These are phyloP conservation scores for Catajapyx aquilonaris DNA, from an alignment of 1,140 invertebrate species.

Conservation along the genomic window DNA sequence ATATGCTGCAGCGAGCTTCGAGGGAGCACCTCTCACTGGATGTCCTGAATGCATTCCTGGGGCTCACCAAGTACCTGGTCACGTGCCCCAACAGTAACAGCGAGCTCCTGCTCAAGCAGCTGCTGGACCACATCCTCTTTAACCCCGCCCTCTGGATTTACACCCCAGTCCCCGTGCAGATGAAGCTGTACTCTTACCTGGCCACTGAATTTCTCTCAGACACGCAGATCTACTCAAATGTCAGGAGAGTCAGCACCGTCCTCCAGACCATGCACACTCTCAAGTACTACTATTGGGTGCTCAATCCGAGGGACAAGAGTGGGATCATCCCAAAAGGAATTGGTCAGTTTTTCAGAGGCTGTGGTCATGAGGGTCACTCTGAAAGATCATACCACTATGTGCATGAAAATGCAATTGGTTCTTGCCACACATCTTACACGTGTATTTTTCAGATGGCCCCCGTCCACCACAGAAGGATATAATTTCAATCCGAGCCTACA, in stretches of 20 bases:
- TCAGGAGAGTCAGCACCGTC: slow-evolving; percentile 87
- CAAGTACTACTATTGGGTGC: slow-evolving; percentile 98
- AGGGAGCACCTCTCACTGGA: slow-evolving; percentile 83
- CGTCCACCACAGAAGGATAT: slow-evolving; percentile 85
- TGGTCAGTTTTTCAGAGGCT: slow-evolving; percentile 33
- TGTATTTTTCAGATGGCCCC: slow-evolving; percentile 54
- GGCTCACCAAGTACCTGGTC: slow-evolving; percentile 89
- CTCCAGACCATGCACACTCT: slow-evolving; percentile 94
- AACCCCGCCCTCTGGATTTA: slow-evolving; percentile 98
- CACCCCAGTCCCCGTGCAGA: slow-evolving; percentile 87
- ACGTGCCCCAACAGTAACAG: slow-evolving; percentile 82
- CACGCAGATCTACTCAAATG: slow-evolving; percentile 93
- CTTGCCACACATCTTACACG: slow-evolving; percentile 7
- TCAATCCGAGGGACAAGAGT: slow-evolving; percentile 82
- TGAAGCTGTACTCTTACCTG: slow-evolving; percentile 86
- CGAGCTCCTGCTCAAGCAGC: slow-evolving; percentile 84
- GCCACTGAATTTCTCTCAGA: slow-evolving; percentile 94
- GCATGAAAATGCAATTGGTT: neutral
- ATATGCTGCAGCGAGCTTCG: slow-evolving; percentile 82
- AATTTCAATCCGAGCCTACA: slow-evolving; percentile 79
- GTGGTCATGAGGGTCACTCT: neutral
- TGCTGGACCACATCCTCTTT: slow-evolving; percentile 95
- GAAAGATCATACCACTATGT: neutral
- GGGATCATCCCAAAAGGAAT: slow-evolving; percentile 84
- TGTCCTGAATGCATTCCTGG: slow-evolving; percentile 78